phyloP scores from a whole-genome alignment of 2,797 vertebrate genomes.

The Gila robusta region DNA sequence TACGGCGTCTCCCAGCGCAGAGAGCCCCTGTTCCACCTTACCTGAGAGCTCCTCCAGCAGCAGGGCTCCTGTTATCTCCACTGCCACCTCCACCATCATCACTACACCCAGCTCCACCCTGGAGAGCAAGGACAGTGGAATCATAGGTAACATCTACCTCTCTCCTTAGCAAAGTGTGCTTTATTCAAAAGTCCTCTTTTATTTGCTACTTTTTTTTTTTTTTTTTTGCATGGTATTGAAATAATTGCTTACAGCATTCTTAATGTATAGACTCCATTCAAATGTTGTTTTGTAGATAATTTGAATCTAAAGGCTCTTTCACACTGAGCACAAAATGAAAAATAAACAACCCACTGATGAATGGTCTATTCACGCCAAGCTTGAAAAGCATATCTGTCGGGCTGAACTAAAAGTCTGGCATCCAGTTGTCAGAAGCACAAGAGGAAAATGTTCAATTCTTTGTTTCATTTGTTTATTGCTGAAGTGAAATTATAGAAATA shows the following conservation, averaged over 20 bases:
- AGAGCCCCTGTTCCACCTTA: constrained; percentile 94
- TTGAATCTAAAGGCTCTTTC: constrained; percentile 1
- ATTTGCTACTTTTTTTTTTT: background rate
- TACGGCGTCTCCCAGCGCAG: constrained; percentile 92
- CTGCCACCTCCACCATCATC: constrained; percentile 76
- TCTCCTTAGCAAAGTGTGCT: background rate
- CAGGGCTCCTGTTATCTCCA: constrained; percentile 61
- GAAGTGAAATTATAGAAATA: constrained; percentile 1
- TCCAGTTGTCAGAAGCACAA: constrained; percentile 35
- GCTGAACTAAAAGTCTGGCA: constrained; percentile 24
- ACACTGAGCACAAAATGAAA: background rate
- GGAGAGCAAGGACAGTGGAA: constrained; percentile 99
- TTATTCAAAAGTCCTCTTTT: background rate
- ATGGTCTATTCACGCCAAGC: constrained; percentile 18
- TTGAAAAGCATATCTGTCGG: constrained; percentile 25
- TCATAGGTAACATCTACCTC: constrained; percentile 85
- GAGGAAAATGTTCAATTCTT: constrained; percentile 12
- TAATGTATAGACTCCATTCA: background rate
- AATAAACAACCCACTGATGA: constrained; percentile 11
- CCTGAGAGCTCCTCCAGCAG: constrained; percentile 83
- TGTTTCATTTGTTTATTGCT: constrained; percentile 23
- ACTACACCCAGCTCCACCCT: constrained; percentile 98
- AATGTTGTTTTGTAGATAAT: background rate
- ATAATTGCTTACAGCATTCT: background rate
- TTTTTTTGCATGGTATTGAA: background rate